Evolutionary conservation across 2,888 invertebrate genomes (phyloP), one percentile per base, ranked within the genome.

Genomic region (Scrobipalpa costella): DNA sequence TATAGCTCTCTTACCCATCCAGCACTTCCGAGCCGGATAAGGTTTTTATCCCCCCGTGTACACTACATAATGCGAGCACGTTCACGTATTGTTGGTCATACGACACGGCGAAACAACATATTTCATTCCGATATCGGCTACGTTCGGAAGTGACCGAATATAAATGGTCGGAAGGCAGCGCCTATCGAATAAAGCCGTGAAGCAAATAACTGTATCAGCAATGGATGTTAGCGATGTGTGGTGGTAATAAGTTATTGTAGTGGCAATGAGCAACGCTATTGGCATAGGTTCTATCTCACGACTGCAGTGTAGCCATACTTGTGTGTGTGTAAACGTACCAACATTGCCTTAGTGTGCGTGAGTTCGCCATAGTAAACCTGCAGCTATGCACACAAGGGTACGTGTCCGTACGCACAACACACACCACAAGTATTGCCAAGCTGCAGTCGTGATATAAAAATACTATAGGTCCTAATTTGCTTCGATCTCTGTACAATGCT

Each of bases 81-180:
- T 61, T n/a, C 52, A 21, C 58, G 57, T 61, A 65, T 65, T 63
- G 65, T 65, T 61, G 63, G 55, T 47, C 57, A 57, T 8, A 61
- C 61, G 63, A 77, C 74, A 76, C 80, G 81, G 83, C 83, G 80
- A 84, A 88, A 89, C 90, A 87, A 87, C 83, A 84, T 91, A 91
- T 90, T 90, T 91, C 90, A 91, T 84, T 80, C 78, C 88, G 90
- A 84, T 91, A 90, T 84, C 90, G 81, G 77, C 72, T 79, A 84
- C 86, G 86, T 83, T 81, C 89, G 90, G 90, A 90, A 88, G 84
- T 84, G 74, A 77, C 79, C 79, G 90, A 86, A 89, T 87, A 90
- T 91, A 89, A 86, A 90, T 88, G 87, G 85, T 84, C 86, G 87
- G 87, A 84, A 87, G 86, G 83, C 81, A 79, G 77, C 77, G 83